A percentile compares a stretch with the other conserved stretches of the same genome.
These are phyloP conservation scores for Mastacembelus armatus DNA, from an alignment of 2,797 vertebrate genomes.

Conservation along the genomic window DNA sequence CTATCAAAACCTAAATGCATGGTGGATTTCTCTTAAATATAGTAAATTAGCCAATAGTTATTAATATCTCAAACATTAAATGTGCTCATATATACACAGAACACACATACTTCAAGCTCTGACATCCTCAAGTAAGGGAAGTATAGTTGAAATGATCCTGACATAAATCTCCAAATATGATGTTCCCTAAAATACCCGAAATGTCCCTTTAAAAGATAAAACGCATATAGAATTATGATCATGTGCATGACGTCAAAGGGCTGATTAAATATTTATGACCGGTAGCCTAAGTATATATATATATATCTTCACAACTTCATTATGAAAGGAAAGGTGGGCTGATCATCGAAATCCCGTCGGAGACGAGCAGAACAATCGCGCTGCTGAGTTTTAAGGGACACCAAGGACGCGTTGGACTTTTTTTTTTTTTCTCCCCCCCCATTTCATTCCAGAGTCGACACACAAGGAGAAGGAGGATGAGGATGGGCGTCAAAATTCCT, in stretches of 20 bases:
- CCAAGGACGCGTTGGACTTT: constrained; percentile 45
- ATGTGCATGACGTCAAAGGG: constrained; percentile 87
- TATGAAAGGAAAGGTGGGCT: constrained; percentile 57
- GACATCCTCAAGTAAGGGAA: not conserved
- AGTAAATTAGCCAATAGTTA: no score
- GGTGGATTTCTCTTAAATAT: constrained; percentile 1
- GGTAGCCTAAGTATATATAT: constrained; percentile 59
- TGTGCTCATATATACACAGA: no score
- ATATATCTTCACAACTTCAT: constrained; percentile 74
- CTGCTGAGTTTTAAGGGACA: constrained; percentile 22
- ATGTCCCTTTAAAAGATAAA: constrained; percentile 74
- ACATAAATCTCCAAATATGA: constrained; percentile 4
- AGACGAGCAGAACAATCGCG: constrained; percentile 32
- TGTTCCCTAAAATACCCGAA: constrained; percentile 4
- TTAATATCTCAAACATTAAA: no score
- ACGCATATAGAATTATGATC: constrained; percentile 77
- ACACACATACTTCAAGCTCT: not conserved
- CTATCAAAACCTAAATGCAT: not conserved
- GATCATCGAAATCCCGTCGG: constrained; percentile 32
- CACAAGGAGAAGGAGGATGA: constrained; percentile 1
- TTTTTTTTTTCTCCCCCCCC: constrained; percentile 16
- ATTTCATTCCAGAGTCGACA: no score
- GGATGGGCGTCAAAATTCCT: constrained; percentile 24
- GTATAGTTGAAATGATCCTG: not conserved
- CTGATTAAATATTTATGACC: constrained; percentile 85